Base-by-base conservation (phyloP, 2,888 invertebrate genomes). In the Chloroclystis v-ata region DNA sequence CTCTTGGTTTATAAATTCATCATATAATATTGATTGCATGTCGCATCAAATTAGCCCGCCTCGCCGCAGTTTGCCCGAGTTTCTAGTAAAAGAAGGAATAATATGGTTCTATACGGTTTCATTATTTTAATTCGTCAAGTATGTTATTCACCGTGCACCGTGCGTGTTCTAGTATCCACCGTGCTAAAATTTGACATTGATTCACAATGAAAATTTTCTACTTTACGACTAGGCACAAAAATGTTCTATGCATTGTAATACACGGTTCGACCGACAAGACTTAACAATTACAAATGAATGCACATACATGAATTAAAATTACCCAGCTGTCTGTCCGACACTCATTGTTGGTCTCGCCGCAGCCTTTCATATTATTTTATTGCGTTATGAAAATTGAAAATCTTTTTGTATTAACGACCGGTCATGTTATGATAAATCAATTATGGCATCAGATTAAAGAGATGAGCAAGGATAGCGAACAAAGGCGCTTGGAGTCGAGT, bases 401-500 rank as follows among this genome's bases (percentile, higher is more conserved):
- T 54, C 43, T 52, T 48, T 54, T 20, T 39, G 40, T 39, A 52
- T 54, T 56, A 57, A 60, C 54, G 60, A 48, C 54, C 50, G 52
- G 48, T 43, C 52, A 48, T 57, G 54, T 47, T 43, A 42, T 49
- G 56, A 54, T 59, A 53, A 54, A 57, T 59, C 76, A 78, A 78
- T 80, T 78, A 79, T 67, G 67, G 74, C 74, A 70, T 77, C 74
- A 83, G 83, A 82, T 85, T 83, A 83, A 74, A 69, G 63, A 78
- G 82, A 81, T 84, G 78, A 82, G 78, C 75, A 60, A 46, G 59
- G 60, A 58, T 53, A 58, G 55, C 43, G 48, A 53, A 72, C 78
- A 80, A 81, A 78, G 72, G 69, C 68, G 65, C 49, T 57, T 63
- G 57, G 54, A 65, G 61, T 60, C 55, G 54, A 67, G 61, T 71